Evolutionary conservation across 2,797 vertebrate species (phyloP).

Genomic region (Percopsis omiscomaycus): DNA sequence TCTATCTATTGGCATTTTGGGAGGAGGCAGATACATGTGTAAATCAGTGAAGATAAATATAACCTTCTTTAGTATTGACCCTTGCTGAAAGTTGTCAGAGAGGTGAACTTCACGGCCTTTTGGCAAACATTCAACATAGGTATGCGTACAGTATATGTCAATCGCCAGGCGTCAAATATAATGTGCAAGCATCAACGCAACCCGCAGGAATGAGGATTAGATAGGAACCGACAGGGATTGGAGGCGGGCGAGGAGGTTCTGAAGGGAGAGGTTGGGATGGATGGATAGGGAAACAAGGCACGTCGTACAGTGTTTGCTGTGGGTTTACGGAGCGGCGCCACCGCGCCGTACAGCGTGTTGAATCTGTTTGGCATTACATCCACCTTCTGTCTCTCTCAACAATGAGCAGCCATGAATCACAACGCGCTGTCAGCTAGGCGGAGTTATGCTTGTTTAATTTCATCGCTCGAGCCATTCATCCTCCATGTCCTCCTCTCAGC

Average conservation of each 20-base stretch:
- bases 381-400: conserved; percentile 33
- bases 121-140: conserved; percentile 23
- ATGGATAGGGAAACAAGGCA: background rate
- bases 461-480: conserved; percentile 37
- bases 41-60: conserved; percentile 38
- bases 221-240: background rate
- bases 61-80: conserved; percentile 25
- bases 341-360: background rate
- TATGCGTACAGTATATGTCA: conserved; percentile 20
- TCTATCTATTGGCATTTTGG: conserved; percentile 15
- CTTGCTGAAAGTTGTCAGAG: conserved; percentile 22
- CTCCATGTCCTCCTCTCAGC: conserved; percentile 27
- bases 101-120: conserved; percentile 30
- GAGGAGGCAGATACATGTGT: conserved; percentile 18
- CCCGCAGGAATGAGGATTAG: background rate
- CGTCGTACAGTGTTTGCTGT: too few relatives aligned
- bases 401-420: conserved; percentile 24
- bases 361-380: conserved; percentile 46
- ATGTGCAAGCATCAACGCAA: conserved; percentile 15
- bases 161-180: conserved; percentile 15
- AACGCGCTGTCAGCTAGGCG: conserved; percentile 28
- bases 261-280: background rate
- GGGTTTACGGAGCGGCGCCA: background rate
- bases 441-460: conserved; percentile 45
- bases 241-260: background rate